Evolutionary conservation across 2,888 invertebrate species (phyloP).

Genomic region (Tyria jacobaeae): DNA sequence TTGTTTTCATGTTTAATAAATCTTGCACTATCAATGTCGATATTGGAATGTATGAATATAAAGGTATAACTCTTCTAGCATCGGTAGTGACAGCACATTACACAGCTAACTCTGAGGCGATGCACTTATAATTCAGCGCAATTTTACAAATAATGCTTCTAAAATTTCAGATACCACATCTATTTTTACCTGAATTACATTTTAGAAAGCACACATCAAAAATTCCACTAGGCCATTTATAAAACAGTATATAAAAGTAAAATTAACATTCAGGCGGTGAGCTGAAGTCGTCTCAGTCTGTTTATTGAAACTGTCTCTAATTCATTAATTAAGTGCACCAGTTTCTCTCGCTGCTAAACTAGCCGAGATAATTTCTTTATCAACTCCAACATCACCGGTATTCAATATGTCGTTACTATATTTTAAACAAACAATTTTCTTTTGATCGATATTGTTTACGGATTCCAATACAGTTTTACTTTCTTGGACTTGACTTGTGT

Average conservation of each 20-base stretch:
- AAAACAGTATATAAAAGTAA: conserved; percentile 41
- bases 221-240: conserved; percentile 39
- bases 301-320: conserved; percentile 42
- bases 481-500: background rate
- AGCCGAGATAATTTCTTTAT: conserved; percentile 15
- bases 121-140: background rate
- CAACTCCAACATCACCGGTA: conserved; percentile 11
- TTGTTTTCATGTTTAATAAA: too few relatives aligned
- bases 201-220: conserved; percentile 43
- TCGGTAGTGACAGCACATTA: background rate
- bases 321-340: conserved; percentile 48
- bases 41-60: too few relatives aligned
- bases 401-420: conserved; percentile 8
- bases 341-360: conserved; percentile 30
- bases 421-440: conserved; percentile 2
- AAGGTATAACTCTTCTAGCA: background rate
- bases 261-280: conserved; percentile 51
- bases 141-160: background rate
- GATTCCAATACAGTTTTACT: background rate
- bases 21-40: too few relatives aligned
- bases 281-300: conserved; percentile 58
- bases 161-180: conserved; percentile 8
- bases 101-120: background rate
- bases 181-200: conserved; percentile 31
- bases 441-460: background rate